Percentiles rank a stretch among this genome's conserved stretches.
phyloP scores from a whole-genome alignment of 2,113 vertebrate genomes.

The Festucalex cinctus region DNA sequence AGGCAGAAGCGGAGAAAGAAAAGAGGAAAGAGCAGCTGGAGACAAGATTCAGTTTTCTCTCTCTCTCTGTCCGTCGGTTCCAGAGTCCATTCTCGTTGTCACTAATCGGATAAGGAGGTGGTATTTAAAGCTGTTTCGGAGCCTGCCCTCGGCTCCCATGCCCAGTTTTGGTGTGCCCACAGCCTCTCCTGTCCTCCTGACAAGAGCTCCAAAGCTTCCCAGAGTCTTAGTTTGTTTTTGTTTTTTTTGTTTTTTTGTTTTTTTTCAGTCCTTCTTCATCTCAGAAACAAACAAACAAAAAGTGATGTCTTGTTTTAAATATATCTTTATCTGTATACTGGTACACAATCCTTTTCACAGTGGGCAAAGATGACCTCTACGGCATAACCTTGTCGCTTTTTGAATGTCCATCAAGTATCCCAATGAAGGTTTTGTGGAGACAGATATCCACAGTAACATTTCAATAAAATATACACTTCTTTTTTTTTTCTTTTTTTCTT shows the following conservation, averaged over 20 bases:
- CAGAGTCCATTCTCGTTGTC: slow-evolving; percentile 73
- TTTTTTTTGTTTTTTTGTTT: slow-evolving; percentile 26
- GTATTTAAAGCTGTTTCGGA: slow-evolving; percentile 70
- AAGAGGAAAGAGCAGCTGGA: slow-evolving; percentile 66
- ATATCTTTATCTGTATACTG: slow-evolving; percentile 81
- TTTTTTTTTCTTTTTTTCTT: slow-evolving; percentile 38
- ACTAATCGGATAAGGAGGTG: slow-evolving; percentile 71
- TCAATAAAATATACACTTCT: slow-evolving; percentile 77
- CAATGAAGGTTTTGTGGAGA: slow-evolving; percentile 74
- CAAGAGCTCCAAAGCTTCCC: slow-evolving; percentile 81
- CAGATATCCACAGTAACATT: slow-evolving; percentile 55
- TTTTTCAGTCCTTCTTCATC: slow-evolving; percentile 73
- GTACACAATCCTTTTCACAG: slow-evolving; percentile 88
- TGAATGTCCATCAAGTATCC: slow-evolving; percentile 84
- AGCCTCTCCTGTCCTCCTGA: slow-evolving; percentile 82
- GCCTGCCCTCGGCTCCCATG: slow-evolving; percentile 70
- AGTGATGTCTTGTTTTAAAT: slow-evolving; percentile 78
- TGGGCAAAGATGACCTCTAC: slow-evolving; percentile 85
- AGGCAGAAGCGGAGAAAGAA: slow-evolving; percentile 68
- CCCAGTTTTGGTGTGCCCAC: slow-evolving; percentile 72
- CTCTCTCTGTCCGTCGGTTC: slow-evolving; percentile 62
- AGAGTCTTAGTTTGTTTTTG: slow-evolving; percentile 60
- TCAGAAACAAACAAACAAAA: slow-evolving; percentile 63
- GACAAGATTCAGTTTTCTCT: slow-evolving; percentile 66
- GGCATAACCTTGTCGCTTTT: slow-evolving; percentile 74